A percentile compares a stretch with the other conserved stretches of the same genome.
These are phyloP conservation scores for Ceratoteleas bidentatus DNA, from an alignment of 1,140 invertebrate species.

Conservation along the genomic window DNA sequence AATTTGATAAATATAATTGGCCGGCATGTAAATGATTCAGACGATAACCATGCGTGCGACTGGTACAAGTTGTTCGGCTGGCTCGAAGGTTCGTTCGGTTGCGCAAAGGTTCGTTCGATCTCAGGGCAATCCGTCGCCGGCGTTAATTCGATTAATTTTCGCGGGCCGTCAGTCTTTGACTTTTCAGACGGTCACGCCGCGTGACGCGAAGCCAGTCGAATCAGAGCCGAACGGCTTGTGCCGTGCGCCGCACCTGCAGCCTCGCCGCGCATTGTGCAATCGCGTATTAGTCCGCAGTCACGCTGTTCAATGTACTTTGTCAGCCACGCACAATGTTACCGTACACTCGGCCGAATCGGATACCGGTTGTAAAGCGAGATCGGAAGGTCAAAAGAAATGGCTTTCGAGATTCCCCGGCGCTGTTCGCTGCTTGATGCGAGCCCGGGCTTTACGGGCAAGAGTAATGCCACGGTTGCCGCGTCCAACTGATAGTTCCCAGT, in stretches of 20 bases:
- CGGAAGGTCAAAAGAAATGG: conserved; percentile 52
- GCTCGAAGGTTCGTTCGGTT: no score
- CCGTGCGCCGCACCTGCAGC: conserved; percentile 66
- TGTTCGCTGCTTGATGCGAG: conserved; percentile 13
- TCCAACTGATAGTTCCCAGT: no score
- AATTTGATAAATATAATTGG: conserved; percentile 54
- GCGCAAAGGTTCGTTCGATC: no score
- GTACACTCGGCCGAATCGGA: conserved; percentile 37
- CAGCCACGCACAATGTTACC: conserved; percentile 44
- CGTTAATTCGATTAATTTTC: no score
- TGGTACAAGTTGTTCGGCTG: no score
- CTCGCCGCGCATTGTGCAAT: conserved; percentile 57
- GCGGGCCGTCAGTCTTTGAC: no score
- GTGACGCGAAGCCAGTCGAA: no score
- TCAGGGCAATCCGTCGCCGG: no score
- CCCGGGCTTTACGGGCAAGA: no score
- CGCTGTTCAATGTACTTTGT: conserved; percentile 58
- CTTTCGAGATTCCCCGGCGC: conserved; percentile 32
- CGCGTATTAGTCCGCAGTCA: conserved; percentile 53
- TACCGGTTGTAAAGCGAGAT: conserved; percentile 53
- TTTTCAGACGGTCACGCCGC: no score
- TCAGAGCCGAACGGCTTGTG: no score
- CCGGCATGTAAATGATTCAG: conserved; percentile 42
- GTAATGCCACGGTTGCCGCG: neutral
- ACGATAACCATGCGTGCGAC: no score